Evolutionary conservation across 1,140 invertebrate species (phyloP).

Genomic region (Cyrtorhinus lividipennis): DNA sequence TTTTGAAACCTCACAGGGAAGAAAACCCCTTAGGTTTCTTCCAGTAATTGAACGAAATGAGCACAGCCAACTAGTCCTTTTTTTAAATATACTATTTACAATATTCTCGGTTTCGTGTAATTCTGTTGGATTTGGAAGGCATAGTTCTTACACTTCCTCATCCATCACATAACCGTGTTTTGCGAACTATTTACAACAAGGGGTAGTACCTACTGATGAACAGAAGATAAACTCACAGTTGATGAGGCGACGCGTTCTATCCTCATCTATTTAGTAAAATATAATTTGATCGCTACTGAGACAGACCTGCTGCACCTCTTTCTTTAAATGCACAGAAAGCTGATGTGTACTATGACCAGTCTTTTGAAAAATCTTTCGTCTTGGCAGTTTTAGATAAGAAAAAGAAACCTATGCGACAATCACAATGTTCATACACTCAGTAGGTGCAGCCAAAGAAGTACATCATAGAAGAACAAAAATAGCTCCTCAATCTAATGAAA

Average conservation of each 20-base stretch:
- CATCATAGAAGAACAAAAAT: too few species aligned
- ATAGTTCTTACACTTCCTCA: not conserved
- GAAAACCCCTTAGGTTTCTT: not conserved
- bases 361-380: not conserved
- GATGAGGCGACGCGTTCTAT: too few species aligned
- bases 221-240: too few species aligned
- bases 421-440: not conserved
- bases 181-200: not conserved
- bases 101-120: not conserved
- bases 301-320: not conserved
- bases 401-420: not conserved
- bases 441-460: not conserved
- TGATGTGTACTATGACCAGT: slow-evolving; percentile 6
- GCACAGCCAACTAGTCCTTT: slow-evolving; percentile 5
- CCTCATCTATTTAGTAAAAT: not conserved
- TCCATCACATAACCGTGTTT: not conserved
- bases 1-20: not conserved
- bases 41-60: slow-evolving; percentile 4
- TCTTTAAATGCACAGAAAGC: not conserved
- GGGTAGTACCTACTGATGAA: too few species aligned
- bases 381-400: not conserved
- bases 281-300: not conserved
- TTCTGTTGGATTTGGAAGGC: not conserved
- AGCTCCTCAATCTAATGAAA: too few species aligned
- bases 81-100: not conserved